Conservation (phyloP, 1,140 invertebrate species). For the Neoseiulus cucumeris region DNA sequence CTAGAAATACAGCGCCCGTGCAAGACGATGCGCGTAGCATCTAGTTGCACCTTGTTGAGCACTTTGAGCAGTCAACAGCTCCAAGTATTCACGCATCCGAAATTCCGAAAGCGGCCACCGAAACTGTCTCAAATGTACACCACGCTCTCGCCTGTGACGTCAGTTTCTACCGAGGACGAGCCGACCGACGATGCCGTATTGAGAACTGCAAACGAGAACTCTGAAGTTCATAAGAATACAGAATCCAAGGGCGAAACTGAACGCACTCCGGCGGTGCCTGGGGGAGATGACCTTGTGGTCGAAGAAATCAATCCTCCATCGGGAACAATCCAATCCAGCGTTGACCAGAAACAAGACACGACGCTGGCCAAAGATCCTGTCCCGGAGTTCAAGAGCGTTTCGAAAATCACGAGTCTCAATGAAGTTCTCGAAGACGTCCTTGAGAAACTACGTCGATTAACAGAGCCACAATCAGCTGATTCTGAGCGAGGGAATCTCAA, state of each 20-base stretch:
- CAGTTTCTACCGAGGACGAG: not conserved
- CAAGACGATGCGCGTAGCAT: too few relatives aligned
- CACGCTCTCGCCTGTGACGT: not conserved
- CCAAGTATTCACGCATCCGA: not conserved
- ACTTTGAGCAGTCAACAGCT: not conserved
- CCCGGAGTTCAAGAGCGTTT: not conserved
- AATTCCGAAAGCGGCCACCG: not conserved
- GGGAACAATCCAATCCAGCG: too few relatives aligned
- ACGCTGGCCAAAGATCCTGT: not conserved
- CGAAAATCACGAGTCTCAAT: not conserved
- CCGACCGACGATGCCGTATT: not conserved
- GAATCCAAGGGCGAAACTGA: too few relatives aligned
- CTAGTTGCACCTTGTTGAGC: too few relatives aligned
- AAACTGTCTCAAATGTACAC: not conserved
- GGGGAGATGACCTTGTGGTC: too few relatives aligned
- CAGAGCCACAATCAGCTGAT: not conserved
- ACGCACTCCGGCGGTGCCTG: too few relatives aligned
- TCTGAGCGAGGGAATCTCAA: not conserved
- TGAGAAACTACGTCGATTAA: not conserved
- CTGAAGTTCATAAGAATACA: too few relatives aligned
- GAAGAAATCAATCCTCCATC: too few relatives aligned
- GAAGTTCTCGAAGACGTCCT: not conserved
- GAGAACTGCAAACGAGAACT: too few relatives aligned
- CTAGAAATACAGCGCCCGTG: too few relatives aligned
- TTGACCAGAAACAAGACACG: too few relatives aligned